Evolutionary conservation across 2,797 vertebrate species (phyloP).

Genomic region (Tangara arthus): DNA sequence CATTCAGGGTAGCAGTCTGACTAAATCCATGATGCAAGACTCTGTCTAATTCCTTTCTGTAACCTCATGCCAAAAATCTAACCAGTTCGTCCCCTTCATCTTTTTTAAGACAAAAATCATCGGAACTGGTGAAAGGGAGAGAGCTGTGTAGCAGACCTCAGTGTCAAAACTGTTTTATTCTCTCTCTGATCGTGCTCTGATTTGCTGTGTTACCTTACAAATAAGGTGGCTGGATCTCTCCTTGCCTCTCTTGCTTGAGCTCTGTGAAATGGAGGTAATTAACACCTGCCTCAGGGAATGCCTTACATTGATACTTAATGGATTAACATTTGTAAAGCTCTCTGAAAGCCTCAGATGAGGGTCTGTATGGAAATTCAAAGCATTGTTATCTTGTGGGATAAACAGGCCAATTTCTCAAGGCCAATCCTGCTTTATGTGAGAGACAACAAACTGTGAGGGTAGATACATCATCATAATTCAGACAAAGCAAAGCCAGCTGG

Average conservation of each 20-base stretch:
- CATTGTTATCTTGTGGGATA: not conserved
- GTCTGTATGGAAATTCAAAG: constrained; percentile 7
- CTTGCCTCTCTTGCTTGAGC: not conserved
- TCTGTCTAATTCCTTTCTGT: not conserved
- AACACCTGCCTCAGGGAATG: not conserved
- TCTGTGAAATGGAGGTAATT: constrained; percentile 35
- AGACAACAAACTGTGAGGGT: not conserved
- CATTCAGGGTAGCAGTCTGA: not conserved
- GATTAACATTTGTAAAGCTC: constrained; percentile 37
- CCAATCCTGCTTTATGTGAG: not conserved
- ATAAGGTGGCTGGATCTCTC: not conserved
- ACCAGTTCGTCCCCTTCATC: not conserved
- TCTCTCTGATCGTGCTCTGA: not conserved
- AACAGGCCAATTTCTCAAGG: constrained; percentile 25
- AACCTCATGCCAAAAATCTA: not conserved
- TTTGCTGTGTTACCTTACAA: not conserved
- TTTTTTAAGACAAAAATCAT: not conserved
- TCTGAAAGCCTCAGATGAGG: not conserved
- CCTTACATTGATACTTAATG: not conserved
- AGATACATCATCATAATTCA: not conserved
- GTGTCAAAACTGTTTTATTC: not conserved
- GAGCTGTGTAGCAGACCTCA: not conserved
- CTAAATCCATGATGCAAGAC: not conserved
- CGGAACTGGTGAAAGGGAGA: not conserved
- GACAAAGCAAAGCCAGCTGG: not conserved